Conservation (phyloP, 2,797 vertebrate genomes). For the Botia almorhae region DNA sequence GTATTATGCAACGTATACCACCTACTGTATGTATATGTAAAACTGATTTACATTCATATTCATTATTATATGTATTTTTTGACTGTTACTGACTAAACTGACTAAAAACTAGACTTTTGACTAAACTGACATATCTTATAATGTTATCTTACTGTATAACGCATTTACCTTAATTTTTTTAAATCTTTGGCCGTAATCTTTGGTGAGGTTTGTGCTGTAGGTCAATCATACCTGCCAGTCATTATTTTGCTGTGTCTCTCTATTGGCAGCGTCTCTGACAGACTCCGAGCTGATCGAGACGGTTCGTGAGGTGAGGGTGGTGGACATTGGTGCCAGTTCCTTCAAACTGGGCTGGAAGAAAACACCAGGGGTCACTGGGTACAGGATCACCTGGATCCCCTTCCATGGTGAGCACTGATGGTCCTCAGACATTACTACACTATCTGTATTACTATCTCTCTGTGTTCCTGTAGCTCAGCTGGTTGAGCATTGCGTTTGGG, state of each 20-base stretch:
- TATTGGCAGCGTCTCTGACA: constrained; percentile 69
- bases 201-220: neutral
- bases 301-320: constrained; percentile 79
- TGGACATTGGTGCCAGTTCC: constrained; percentile 75
- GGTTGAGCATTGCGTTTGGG: no score
- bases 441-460: neutral
- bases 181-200: neutral
- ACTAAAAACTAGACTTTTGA: no score
- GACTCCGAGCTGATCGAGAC: constrained; percentile 75
- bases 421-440: neutral
- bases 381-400: constrained; percentile 84
- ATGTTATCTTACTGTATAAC: no score
- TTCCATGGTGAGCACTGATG: constrained; percentile 72
- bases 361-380: constrained; percentile 75
- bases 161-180: no score
- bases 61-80: no score
- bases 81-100: no score
- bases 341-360: constrained; percentile 83
- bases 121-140: no score
- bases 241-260: constrained; percentile 11
- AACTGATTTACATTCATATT: no score
- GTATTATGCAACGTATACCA: neutral
- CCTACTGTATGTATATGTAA: no score
- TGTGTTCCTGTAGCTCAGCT: no score
- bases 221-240: neutral